Evolutionary conservation across 2,113 vertebrate species (phyloP), one percentile per base, ranked within the genome.

Genomic region (Anolis carolinensis): DNA sequence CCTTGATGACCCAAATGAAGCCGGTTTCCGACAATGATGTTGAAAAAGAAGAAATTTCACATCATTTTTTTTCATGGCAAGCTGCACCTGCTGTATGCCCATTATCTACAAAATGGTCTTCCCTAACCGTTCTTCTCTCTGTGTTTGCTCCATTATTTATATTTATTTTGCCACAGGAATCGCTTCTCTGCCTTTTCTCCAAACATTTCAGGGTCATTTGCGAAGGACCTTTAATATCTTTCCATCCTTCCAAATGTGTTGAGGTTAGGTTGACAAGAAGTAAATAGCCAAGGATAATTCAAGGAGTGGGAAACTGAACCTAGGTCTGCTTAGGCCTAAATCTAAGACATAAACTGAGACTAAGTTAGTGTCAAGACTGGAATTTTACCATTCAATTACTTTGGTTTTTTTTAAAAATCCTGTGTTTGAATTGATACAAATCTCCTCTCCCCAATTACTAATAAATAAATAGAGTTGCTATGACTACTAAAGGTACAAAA

Each of bases 1-100:
- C 62, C 62, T 62, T 87, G 68, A 75, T 85, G 85, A 50, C 48
- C 80, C 23, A 25, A 14, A 73, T 88, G 78, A 81, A 88, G 81
- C 84, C 39, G 18, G 79, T 87, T 52, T 79, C 48, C 59, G 74
- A 71, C 11, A n/a, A n/a, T 62, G 36, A 9, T 59, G 23, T 59
- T 71, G 13, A 44, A 71, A 59, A 44, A 25, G 32, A 44, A n/a
- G 48, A 71, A 13, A n/a, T 18, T 30, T 16, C 44, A 25, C 30
- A 44, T 44, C n/a, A n/a, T n/a, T n/a, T 36, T 36, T 74, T 48
- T 48, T 48, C 72, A 48, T 67, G 59, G 4, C 30, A 44, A 65
- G 36, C 4, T 48, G 27, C 10, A 48, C 2, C 27, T 74, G 13
- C 14, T 21, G 9, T 27, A 55, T 18, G 2, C 18, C 34, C 36